These are phyloP conservation scores for Corythoichthys intestinalis DNA, from an alignment of 2,113 vertebrate genomes.

Conservation along the genomic window DNA sequence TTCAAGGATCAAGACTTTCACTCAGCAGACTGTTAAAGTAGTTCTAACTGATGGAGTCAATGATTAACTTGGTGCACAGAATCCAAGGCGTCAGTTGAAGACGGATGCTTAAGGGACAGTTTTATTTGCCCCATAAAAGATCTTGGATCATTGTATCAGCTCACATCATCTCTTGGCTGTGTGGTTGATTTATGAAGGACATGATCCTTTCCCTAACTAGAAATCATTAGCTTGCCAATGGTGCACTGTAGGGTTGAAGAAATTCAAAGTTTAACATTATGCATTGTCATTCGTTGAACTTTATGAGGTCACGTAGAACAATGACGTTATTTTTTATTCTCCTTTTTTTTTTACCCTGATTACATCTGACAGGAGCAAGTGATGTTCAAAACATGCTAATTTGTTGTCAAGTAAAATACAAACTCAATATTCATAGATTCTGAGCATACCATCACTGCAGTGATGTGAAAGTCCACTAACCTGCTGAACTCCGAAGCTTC, in stretches of 20 bases:
- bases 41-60: constrained; percentile 43
- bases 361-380: constrained; percentile 7
- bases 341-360: constrained; percentile 5
- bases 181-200: constrained; percentile 20
- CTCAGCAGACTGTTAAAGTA: constrained; percentile 9
- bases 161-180: constrained; percentile 5
- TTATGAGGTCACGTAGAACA: constrained; percentile 38
- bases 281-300: constrained; percentile 18
- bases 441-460: neutral
- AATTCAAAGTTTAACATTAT: constrained; percentile 32
- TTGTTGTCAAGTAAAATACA: neutral
- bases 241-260: neutral
- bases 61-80: constrained; percentile 54
- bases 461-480: constrained; percentile 43
- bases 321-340: constrained; percentile 16
- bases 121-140: constrained; percentile 18
- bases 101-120: constrained; percentile 16
- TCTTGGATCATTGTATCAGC: constrained; percentile 11
- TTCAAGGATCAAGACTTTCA: neutral
- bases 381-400: neutral
- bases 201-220: constrained; percentile 11
- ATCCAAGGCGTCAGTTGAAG: constrained; percentile 9
- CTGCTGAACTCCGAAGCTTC: constrained; percentile 41
- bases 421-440: neutral
- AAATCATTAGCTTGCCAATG: constrained; percentile 16